Base-by-base conservation (phyloP, 2,888 invertebrate genomes). In the Bembecia ichneumoniformis region DNA sequence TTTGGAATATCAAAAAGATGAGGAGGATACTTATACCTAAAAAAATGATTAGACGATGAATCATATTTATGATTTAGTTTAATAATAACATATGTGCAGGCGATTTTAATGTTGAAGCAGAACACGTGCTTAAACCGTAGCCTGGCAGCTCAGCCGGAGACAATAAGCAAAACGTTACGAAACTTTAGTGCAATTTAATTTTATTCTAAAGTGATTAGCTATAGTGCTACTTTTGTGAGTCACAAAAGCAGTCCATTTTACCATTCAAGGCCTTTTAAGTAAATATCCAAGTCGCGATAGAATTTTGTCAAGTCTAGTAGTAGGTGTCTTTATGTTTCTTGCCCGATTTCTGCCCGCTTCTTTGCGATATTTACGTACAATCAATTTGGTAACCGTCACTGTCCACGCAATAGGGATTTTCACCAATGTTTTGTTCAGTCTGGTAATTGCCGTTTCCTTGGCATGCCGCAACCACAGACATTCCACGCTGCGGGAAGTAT, bases 341-440 rank as follows among this genome's bases (percentile, higher is more conserved):
- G 28, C 28, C 28, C 9, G 28, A 28, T 28, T 28, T 28, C 28
- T 28, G 28, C 28, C 5, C 28, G 28, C 28, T 28, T 28, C 9
- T 28, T 13, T 40, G 40, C 11, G 40, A 9, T 57, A 36, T 46
- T 50, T 17, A 35, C 16, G 11, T 52, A 57, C 59, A 58, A 58
- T 60, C 60, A 35, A 59, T 68, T 10, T 68, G 63, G 63, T 88
- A 91, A 1, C 91, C 91, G 70, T 91, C 90, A 2, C 66, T 64
- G 66, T 91, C 91, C 3, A 91, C 89, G 62, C 91, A 91, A 72
- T 89, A 90, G 59, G 69, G 79, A 3, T 75, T 71, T 50, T 82
- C 81, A 14, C 87, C 88, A 35, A 82, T 81, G 52, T 78, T 79
- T 71, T 91, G 91, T 53, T 77, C 63, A n/a, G 77, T 63, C 28